A percentile compares a stretch with the other conserved stretches of the same genome.
phyloP scores from a whole-genome alignment of 2,888 invertebrate species.

The Agonum fuliginosum region DNA sequence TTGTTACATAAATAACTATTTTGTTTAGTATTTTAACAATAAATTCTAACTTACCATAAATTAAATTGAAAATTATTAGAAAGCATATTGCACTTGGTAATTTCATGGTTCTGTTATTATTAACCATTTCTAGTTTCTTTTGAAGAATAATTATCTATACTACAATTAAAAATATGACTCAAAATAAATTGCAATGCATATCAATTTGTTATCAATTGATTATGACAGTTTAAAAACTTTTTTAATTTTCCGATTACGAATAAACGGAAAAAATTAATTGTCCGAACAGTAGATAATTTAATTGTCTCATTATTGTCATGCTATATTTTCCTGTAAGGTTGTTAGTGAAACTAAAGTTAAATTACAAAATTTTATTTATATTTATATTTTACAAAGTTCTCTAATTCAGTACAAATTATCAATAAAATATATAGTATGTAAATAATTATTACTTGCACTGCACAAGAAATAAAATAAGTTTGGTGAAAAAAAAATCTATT shows the following conservation, averaged over 20 bases:
- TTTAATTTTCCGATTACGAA: too few relatives aligned
- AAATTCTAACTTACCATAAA: not conserved
- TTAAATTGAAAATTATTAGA: not conserved
- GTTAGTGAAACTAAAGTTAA: not conserved
- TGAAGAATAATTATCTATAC: not conserved
- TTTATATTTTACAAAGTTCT: slow-evolving; percentile 25
- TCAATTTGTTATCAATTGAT: too few relatives aligned
- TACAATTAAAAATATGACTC: too few relatives aligned
- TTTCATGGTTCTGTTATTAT: too few relatives aligned
- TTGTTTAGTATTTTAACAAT: too few relatives aligned
- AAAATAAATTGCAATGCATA: too few relatives aligned
- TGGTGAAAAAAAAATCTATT: not conserved
- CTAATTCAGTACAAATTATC: not conserved
- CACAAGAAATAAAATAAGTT: not conserved
- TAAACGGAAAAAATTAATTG: too few relatives aligned
- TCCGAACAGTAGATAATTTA: too few relatives aligned
- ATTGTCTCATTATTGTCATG: too few relatives aligned
- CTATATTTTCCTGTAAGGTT: not conserved
- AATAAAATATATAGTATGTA: not conserved
- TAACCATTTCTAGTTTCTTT: not conserved
- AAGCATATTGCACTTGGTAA: not conserved
- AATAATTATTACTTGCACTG: not conserved
- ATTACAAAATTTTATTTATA: slow-evolving; percentile 46
- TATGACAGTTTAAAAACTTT: too few relatives aligned
- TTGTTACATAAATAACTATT: too few relatives aligned